Evolutionary conservation across 2,797 vertebrate species (phyloP).

Genomic region (Onychomys torridus): DNA sequence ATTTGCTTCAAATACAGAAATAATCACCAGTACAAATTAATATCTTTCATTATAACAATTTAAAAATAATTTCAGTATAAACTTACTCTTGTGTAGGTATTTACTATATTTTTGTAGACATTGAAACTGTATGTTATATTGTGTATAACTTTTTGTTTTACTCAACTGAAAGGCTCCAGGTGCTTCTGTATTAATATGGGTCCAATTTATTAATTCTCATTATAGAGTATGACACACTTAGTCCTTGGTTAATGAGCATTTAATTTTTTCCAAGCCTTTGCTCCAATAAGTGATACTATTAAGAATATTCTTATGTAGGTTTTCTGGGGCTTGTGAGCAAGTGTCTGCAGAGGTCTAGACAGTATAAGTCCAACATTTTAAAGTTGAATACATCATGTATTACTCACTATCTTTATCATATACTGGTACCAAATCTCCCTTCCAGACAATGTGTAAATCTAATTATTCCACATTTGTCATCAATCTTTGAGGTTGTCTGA

Average conservation of each 20-base stretch:
- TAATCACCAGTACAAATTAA: neutral
- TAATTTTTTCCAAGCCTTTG: neutral
- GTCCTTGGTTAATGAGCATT: neutral
- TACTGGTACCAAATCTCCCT: neutral
- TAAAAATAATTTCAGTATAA: constrained; percentile 17
- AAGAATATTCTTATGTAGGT: neutral
- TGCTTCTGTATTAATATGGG: neutral
- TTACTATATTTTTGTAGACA: constrained; percentile 3
- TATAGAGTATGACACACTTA: neutral
- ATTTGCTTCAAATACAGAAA: neutral
- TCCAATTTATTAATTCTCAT: neutral
- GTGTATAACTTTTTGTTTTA: neutral
- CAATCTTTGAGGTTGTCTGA: neutral
- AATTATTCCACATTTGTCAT: neutral
- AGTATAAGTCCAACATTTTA: neutral
- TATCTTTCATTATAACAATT: neutral
- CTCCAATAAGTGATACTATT: neutral
- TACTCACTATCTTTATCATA: no score
- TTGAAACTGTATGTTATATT: neutral
- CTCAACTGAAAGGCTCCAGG: neutral
- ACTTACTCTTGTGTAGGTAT: neutral
- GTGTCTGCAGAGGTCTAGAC: neutral
- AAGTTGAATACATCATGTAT: neutral
- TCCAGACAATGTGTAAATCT: neutral
- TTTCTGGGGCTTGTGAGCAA: neutral